Evolutionary conservation across 2,888 invertebrate genomes (phyloP).

Genomic region (Pseudoips prasinana): DNA sequence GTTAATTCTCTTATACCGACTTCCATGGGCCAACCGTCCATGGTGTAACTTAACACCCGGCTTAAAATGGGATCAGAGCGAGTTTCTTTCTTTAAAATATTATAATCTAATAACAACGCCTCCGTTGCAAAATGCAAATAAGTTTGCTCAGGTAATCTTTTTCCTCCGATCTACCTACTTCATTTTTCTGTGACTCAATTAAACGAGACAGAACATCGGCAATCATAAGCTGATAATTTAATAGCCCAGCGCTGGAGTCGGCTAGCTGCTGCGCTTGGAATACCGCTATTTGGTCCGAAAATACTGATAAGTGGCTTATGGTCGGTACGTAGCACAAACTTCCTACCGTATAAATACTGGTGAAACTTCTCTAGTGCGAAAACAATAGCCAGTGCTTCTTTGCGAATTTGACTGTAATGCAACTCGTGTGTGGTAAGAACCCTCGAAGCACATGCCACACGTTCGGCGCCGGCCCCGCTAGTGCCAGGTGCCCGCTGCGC

Average conservation of each 20-base stretch:
- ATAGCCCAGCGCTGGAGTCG: slow-evolving; percentile 16
- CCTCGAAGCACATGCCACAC: neutral
- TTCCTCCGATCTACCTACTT: neutral
- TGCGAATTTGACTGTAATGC: neutral
- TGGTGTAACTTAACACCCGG: neutral
- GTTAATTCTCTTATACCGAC: neutral
- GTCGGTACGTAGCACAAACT: slow-evolving; percentile 1
- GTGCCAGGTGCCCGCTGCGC: neutral
- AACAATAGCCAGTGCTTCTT: neutral
- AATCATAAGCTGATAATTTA: neutral
- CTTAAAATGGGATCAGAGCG: neutral
- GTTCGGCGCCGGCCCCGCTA: too few species aligned
- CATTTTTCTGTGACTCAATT: neutral
- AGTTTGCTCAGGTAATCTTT: neutral
- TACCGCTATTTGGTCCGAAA: slow-evolving; percentile 5
- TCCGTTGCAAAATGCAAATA: neutral
- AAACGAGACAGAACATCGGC: neutral
- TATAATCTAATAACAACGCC: neutral
- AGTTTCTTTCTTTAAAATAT: neutral
- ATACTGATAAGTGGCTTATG: slow-evolving; percentile 7
- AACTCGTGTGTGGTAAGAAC: neutral
- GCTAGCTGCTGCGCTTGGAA: slow-evolving; percentile 9
- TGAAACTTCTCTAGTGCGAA: neutral
- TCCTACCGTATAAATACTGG: neutral
- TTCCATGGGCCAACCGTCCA: neutral